Evolutionary conservation across 2,113 vertebrate genomes (phyloP).

Genomic region (Emberiza fucata): DNA sequence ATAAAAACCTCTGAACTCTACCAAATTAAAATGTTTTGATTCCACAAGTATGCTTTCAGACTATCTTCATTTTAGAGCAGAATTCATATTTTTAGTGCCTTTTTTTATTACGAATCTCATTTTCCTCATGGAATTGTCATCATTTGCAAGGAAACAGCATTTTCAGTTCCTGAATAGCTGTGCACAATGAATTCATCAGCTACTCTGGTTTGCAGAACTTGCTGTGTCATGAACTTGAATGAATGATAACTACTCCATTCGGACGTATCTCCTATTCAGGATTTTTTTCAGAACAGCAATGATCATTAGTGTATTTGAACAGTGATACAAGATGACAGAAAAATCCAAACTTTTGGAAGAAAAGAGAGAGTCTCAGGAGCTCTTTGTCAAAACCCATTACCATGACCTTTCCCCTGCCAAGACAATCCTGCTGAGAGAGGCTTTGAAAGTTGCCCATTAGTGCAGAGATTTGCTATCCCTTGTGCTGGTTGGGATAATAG

Average conservation of each 20-base stretch:
- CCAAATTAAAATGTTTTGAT: neutral
- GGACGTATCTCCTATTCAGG: neutral
- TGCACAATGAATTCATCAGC: neutral
- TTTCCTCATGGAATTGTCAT: neutral
- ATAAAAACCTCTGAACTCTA: neutral
- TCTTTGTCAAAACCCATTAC: neutral
- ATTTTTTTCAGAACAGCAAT: neutral
- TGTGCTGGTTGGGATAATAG: neutral
- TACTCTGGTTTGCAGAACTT: neutral
- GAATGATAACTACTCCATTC: neutral
- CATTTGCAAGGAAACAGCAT: neutral
- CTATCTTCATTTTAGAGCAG: neutral
- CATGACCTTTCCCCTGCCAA: slow-evolving; percentile 15
- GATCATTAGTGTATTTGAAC: neutral
- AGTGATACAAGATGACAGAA: neutral
- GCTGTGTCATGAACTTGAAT: neutral
- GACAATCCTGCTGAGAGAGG: neutral
- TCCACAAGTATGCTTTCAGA: neutral
- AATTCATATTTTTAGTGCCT: neutral
- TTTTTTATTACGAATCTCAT: neutral
- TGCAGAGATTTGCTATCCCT: neutral
- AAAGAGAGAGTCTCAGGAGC: neutral
- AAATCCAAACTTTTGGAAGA: neutral
- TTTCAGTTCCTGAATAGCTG: neutral
- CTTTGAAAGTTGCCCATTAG: neutral